These are phyloP conservation scores for Sycophaga agraensis DNA, from an alignment of 1,140 invertebrate species.

Conservation along the genomic window DNA sequence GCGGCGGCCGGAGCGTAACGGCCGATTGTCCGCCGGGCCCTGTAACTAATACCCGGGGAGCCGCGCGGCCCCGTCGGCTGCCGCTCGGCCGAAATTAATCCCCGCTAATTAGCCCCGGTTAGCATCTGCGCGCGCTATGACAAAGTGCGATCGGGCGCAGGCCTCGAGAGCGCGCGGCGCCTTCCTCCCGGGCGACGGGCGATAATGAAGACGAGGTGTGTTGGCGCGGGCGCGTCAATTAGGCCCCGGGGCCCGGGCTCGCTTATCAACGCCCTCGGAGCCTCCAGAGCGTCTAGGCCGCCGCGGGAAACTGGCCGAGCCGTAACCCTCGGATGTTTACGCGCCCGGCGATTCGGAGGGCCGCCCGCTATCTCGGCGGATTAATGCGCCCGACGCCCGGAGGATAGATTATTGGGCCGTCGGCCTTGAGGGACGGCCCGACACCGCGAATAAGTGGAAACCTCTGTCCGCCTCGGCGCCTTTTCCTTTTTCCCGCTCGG, in stretches of 20 bases:
- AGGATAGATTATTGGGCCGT: constrained; percentile 12
- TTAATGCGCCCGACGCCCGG: background rate
- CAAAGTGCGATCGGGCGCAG: background rate
- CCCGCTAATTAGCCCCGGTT: too few species aligned
- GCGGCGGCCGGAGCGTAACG: background rate
- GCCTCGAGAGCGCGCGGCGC: too few species aligned
- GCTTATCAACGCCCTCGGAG: too few species aligned
- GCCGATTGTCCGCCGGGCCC: background rate
- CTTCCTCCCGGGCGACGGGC: too few species aligned
- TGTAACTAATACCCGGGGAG: background rate
- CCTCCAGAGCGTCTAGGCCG: too few species aligned
- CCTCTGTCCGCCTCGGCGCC: too few species aligned
- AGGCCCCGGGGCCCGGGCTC: too few species aligned
- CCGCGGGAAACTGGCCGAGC: too few species aligned
- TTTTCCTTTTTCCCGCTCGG: too few species aligned
- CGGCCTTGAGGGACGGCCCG: background rate
- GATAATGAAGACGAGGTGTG: too few species aligned
- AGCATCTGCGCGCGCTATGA: background rate
- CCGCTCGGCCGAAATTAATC: constrained; percentile 2
- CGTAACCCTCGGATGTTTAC: constrained; percentile 9
- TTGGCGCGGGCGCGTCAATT: too few species aligned
- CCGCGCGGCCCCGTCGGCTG: background rate
- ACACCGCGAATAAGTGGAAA: background rate
- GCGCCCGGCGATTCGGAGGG: background rate
- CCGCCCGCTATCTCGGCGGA: constrained; percentile 9